Evolutionary conservation across 2,113 vertebrate species (phyloP).

Genomic region (Castor canadensis): DNA sequence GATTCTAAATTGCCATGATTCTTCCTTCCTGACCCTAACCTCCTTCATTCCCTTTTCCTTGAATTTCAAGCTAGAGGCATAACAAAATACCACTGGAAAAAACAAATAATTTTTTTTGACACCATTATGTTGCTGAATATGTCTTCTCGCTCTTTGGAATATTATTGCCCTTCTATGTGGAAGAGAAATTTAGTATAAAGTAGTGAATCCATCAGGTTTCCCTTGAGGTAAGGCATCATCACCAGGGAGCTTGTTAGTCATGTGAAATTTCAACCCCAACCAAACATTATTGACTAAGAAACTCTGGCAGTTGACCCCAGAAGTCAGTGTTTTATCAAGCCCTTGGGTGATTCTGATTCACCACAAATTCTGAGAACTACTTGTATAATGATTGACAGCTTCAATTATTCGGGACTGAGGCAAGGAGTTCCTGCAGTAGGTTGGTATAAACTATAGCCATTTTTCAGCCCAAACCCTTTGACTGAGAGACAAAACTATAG

Average conservation of each 20-base stretch:
- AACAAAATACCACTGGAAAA: background rate
- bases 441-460: background rate
- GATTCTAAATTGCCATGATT: background rate
- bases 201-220: background rate
- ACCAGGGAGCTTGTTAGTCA: background rate
- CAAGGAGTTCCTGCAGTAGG: background rate
- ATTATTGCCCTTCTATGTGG: background rate
- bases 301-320: background rate
- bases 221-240: background rate
- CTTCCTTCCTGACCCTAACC: background rate
- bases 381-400: background rate
- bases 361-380: background rate
- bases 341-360: background rate
- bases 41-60: background rate
- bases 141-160: background rate
- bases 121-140: rapidly evolving
- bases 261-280: background rate
- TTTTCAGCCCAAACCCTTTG: background rate
- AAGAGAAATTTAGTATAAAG: background rate
- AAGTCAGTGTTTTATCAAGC: background rate
- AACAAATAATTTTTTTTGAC: rapidly evolving
- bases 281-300: background rate
- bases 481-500: background rate
- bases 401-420: background rate
- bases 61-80: background rate